These are phyloP conservation scores for Leucophenga varia DNA, from an alignment of 1,140 invertebrate species.

Conservation along the genomic window DNA sequence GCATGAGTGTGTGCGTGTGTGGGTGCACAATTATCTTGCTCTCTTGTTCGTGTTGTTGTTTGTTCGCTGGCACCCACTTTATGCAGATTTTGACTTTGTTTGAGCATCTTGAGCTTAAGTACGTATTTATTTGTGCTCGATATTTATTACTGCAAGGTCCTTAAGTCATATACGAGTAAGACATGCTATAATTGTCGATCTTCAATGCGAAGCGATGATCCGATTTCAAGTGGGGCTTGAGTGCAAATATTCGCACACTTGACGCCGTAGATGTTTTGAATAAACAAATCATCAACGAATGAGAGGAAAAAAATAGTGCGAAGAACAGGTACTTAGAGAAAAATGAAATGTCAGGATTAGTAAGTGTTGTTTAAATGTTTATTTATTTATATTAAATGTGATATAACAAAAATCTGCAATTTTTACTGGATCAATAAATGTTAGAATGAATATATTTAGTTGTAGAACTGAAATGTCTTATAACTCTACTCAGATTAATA, in stretches of 20 bases:
- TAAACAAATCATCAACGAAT: constrained; percentile 16
- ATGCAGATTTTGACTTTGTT: constrained; percentile 46
- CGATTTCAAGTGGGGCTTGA: constrained; percentile 40
- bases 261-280: constrained; percentile 14
- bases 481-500: no score
- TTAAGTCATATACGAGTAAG: constrained; percentile 26
- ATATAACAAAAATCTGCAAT: not conserved
- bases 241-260: constrained; percentile 48
- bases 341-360: no score
- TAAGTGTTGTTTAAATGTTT: no score
- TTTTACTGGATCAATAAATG: no score
- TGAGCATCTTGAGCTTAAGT: constrained; percentile 21
- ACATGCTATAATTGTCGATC: constrained; percentile 13
- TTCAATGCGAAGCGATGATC: constrained; percentile 19
- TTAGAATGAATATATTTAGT: no score
- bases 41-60: constrained; percentile 9
- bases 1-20: not conserved
- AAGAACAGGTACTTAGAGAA: no score
- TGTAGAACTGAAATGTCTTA: no score
- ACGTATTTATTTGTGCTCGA: constrained; percentile 27
- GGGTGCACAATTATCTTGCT: constrained; percentile 1
- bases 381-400: not conserved
- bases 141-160: constrained; percentile 36
- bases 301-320: no score
- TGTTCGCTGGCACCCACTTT: constrained; percentile 45